Conservation (phyloP, 2,888 invertebrate species). For the Pilophorus perplexus region DNA sequence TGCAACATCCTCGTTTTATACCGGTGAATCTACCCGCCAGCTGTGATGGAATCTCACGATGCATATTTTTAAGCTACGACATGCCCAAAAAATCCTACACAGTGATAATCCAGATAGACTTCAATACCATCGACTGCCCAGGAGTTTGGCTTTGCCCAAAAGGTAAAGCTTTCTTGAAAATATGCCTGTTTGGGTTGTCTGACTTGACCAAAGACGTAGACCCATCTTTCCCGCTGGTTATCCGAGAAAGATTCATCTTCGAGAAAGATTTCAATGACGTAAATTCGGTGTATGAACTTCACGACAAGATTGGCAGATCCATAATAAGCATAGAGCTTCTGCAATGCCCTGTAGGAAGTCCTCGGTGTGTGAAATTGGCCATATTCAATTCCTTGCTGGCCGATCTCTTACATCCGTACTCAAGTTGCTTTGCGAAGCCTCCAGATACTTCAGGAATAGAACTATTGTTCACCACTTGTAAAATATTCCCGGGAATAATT, state of each 20-base stretch:
- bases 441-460: constrained; percentile 29
- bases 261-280: constrained; percentile 55
- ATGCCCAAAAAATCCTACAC: constrained; percentile 39
- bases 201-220: constrained; percentile 65
- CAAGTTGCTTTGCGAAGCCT: constrained; percentile 26
- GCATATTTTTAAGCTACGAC: no score
- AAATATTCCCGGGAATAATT: constrained; percentile 56
- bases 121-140: constrained; percentile 65
- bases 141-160: constrained; percentile 80
- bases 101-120: constrained; percentile 40
- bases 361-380: constrained; percentile 25
- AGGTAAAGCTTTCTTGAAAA: constrained; percentile 69
- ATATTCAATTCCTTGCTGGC: constrained; percentile 32
- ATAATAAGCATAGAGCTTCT: constrained; percentile 20
- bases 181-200: constrained; percentile 67
- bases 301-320: constrained; percentile 24
- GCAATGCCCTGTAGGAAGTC: constrained; percentile 25
- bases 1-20: no score
- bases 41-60: no score
- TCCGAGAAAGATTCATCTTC: constrained; percentile 70
- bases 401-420: constrained; percentile 29
- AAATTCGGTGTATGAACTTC: constrained; percentile 19
- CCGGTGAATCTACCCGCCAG: no score
- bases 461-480: constrained; percentile 30
- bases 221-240: constrained; percentile 69